phyloP scores from a whole-genome alignment of 1,140 invertebrate genomes.

The Trinorchestia longiramus region DNA sequence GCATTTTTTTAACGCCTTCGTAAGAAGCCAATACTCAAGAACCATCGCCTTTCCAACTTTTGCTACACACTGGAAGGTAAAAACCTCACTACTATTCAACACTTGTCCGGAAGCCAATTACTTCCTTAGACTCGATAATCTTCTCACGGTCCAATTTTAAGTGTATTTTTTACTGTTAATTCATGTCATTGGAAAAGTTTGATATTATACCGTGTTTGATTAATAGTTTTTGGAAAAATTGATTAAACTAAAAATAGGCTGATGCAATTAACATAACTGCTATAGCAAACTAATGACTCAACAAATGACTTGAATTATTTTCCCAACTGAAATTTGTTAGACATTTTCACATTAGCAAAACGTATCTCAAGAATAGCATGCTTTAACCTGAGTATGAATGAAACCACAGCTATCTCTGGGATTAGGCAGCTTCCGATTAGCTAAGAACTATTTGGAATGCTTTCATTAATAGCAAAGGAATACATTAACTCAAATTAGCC shows the following conservation, averaged over 20 bases:
- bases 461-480: constrained; percentile 8
- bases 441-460: neutral
- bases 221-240: neutral
- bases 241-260: neutral
- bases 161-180: too few relatives aligned
- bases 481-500: neutral
- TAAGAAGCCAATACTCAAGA: neutral
- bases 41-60: neutral
- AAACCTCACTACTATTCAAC: neutral
- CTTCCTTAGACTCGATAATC: neutral
- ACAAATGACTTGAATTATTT: neutral
- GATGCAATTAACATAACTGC: too few relatives aligned
- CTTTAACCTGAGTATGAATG: neutral
- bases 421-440: neutral
- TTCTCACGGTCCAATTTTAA: neutral
- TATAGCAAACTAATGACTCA: neutral
- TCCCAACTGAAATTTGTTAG: neutral
- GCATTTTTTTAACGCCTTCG: neutral
- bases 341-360: neutral
- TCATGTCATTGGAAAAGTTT: too few relatives aligned
- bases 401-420: neutral
- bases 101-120: neutral
- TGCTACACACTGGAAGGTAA: neutral
- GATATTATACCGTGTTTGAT: too few relatives aligned
- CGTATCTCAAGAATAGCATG: neutral